Conservation (phyloP, 2,113 vertebrate genomes). For the Columba janthina region DNA sequence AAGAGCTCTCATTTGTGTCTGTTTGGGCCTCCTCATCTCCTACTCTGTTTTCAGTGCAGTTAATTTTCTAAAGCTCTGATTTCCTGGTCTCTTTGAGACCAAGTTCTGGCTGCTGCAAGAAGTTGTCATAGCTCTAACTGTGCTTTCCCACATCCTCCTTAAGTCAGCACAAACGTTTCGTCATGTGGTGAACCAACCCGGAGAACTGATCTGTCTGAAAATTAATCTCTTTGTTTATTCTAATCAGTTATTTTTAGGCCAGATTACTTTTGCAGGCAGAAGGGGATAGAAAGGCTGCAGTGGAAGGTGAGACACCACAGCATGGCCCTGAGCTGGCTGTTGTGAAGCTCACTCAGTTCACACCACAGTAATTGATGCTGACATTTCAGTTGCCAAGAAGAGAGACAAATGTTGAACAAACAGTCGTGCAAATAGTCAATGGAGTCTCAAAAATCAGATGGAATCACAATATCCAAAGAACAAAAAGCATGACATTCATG, state of each 20-base stretch:
- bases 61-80: neutral
- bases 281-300: neutral
- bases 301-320: neutral
- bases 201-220: neutral
- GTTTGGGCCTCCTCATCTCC: neutral
- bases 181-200: neutral
- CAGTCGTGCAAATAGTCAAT: accelerated
- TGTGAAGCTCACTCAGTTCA: neutral
- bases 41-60: neutral
- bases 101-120: neutral
- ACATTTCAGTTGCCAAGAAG: neutral
- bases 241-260: neutral
- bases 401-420: no score
- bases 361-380: neutral
- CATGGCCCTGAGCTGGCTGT: neutral
- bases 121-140: neutral
- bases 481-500: neutral
- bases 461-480: neutral
- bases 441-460: neutral
- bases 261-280: neutral
- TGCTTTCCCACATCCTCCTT: neutral
- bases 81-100: neutral
- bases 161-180: neutral
- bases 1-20: neutral
- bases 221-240: neutral